Evolutionary conservation across 2,888 invertebrate genomes (phyloP).

Genomic region (Spisula subtruncata): DNA sequence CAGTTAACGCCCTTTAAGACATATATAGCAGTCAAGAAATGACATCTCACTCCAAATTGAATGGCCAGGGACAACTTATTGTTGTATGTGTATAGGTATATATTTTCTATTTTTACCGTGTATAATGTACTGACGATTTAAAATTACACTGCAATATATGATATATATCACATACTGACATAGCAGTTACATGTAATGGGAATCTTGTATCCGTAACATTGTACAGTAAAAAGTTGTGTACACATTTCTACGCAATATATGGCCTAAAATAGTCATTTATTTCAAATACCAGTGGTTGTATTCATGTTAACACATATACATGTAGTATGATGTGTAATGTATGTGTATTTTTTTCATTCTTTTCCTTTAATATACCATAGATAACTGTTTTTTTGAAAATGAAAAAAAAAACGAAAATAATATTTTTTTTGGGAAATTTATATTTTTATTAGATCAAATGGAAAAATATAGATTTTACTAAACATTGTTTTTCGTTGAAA

Average conservation of each 20-base stretch:
- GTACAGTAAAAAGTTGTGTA: conserved; percentile 31
- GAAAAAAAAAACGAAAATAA: too few relatives aligned
- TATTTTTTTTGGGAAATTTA: too few relatives aligned
- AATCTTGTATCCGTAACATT: not conserved
- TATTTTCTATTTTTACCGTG: conserved; percentile 14
- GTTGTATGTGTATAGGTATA: not conserved
- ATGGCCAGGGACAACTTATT: conserved; percentile 2
- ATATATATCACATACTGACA: not conserved
- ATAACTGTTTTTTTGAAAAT: too few relatives aligned
- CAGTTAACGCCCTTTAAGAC: not conserved
- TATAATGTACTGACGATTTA: not conserved
- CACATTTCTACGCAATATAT: conserved; percentile 44
- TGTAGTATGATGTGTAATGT: not conserved
- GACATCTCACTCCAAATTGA: not conserved
- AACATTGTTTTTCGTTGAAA: too few relatives aligned
- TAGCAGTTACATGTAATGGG: not conserved
- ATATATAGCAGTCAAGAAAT: not conserved
- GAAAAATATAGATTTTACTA: too few relatives aligned
- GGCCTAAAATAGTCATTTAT: conserved; percentile 33
- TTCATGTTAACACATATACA: conserved; percentile 6
- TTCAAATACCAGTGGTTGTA: not conserved
- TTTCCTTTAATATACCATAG: conserved; percentile 24
- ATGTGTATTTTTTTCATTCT: not conserved
- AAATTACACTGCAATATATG: not conserved
- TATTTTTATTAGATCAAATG: too few relatives aligned